Conservation (phyloP, 2,888 invertebrate genomes). For the Thera obeliscata region DNA sequence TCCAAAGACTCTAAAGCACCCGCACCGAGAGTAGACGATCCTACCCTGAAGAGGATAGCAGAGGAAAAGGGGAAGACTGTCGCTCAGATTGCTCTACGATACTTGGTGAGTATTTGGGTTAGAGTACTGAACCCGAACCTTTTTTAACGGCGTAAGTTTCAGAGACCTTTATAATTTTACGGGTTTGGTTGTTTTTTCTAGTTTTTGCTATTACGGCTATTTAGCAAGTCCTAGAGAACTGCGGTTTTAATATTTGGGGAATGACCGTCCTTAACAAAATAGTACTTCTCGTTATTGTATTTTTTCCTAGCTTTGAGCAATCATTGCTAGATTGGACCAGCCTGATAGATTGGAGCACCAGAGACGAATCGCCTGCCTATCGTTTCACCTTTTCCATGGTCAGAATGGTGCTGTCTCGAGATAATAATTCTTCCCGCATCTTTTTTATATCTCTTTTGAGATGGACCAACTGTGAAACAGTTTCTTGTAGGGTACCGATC, state of each 20-base stretch:
- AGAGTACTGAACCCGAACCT: too few species aligned
- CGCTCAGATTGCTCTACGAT: slow-evolving; percentile 86
- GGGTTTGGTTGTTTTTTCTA: neutral
- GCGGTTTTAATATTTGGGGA: neutral
- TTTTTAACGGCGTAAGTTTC: slow-evolving; percentile 45
- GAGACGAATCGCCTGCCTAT: too few species aligned
- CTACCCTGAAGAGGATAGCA: slow-evolving; percentile 78
- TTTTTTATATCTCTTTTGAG: slow-evolving; percentile 72
- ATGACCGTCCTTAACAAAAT: too few species aligned
- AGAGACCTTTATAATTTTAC: slow-evolving; percentile 10
- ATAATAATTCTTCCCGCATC: slow-evolving; percentile 64
- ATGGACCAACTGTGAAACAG: slow-evolving; percentile 73
- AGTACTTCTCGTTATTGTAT: too few species aligned
- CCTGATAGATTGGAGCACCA: too few species aligned
- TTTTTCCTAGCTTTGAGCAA: too few species aligned
- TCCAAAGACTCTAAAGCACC: slow-evolving; percentile 43
- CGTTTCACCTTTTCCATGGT: slow-evolving; percentile 63
- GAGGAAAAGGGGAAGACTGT: slow-evolving; percentile 85
- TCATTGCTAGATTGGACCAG: too few species aligned
- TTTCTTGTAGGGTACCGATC: slow-evolving; percentile 76
- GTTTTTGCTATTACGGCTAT: neutral
- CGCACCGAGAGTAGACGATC: slow-evolving; percentile 72
- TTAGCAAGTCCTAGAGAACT: neutral
- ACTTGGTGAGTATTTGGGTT: slow-evolving; percentile 76
- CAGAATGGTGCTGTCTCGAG: slow-evolving; percentile 57